Evolutionary conservation across 2,113 vertebrate genomes (phyloP), one percentile per base, ranked within the genome.

Genomic region (Nipponia nippon): DNA sequence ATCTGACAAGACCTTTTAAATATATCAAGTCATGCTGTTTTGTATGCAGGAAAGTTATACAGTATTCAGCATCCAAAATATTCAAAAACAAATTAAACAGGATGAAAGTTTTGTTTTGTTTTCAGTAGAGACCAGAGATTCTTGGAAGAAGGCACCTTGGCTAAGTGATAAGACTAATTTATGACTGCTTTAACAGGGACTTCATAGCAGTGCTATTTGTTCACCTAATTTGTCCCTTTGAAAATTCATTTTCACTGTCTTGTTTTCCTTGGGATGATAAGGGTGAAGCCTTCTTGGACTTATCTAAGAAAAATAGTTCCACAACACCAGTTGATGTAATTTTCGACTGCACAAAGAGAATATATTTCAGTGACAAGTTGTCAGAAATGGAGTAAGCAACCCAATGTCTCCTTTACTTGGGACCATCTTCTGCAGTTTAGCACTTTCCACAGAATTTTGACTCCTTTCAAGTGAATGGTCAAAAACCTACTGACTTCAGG

Each of bases 1-100:
- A 94, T 89, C 67, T 97, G 82, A 96, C 85, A 93, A n/a, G 40
- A 94, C 38, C 27, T 90, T 96, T 94, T 79, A 90, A 81, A 95
- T 92, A 73, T 65, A 90, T 83, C 71, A 81, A 84, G 40, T 89
- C 17, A 69, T 47, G 47, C 67, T 79, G 32, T 52, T 96, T 95
- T 90, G 12, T 75, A 87, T 69, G 47, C 56, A 63, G 40, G 17
- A 87, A 94, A 85, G 29, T 63, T 86, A 55, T 55, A 61, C 11
- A 87, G 36, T 61, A 58, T 94, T 70, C 30, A 94, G 65, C 91
- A 79, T 66, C 52, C 21, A 89, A 94, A 95, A 95, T 90, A 91
- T 73, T 77, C 29, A 90, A 93, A 83, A 95, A 53, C 13, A 80
- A 63, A 80, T 36, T 38, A 11, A 83, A 90, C 86, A 83, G 25